Conservation (phyloP, 2,888 invertebrate genomes). For the Orthosia cruda region DNA sequence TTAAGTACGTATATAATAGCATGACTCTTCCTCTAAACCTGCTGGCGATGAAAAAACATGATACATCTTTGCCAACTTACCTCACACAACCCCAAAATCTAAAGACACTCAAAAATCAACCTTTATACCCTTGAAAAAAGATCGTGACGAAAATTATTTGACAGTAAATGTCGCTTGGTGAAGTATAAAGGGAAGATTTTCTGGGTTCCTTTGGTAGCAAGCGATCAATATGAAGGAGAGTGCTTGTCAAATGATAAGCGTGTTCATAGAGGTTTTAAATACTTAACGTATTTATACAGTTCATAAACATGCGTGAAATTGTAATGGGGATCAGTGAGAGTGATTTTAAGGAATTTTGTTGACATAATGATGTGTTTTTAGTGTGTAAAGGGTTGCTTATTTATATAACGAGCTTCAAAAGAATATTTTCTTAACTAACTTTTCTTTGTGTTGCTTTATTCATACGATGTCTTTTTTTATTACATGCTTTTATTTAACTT, state of each 20-base stretch:
- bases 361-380: slow-evolving; percentile 16
- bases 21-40: slow-evolving; percentile 66
- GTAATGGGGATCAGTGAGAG: slow-evolving; percentile 25
- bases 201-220: slow-evolving; percentile 73
- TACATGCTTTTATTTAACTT: no score
- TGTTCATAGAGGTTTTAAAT: slow-evolving; percentile 66
- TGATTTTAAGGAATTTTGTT: slow-evolving; percentile 14
- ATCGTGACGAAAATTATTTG: not conserved
- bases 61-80: slow-evolving; percentile 71
- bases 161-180: not conserved
- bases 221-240: slow-evolving; percentile 78
- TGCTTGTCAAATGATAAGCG: slow-evolving; percentile 75
- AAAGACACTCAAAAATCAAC: slow-evolving; percentile 53
- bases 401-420: not conserved
- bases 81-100: slow-evolving; percentile 39
- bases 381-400: not conserved
- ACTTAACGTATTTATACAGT: slow-evolving; percentile 55
- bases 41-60: slow-evolving; percentile 75
- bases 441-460: no score
- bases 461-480: no score
- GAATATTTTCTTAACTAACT: no score
- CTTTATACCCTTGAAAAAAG: slow-evolving; percentile 52
- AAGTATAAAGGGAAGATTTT: slow-evolving; percentile 41
- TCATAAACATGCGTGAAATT: slow-evolving; percentile 48
- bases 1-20: slow-evolving; percentile 75